These are phyloP conservation scores for Dryobotodes eremita DNA, from an alignment of 2,888 invertebrate species.

Conservation along the genomic window DNA sequence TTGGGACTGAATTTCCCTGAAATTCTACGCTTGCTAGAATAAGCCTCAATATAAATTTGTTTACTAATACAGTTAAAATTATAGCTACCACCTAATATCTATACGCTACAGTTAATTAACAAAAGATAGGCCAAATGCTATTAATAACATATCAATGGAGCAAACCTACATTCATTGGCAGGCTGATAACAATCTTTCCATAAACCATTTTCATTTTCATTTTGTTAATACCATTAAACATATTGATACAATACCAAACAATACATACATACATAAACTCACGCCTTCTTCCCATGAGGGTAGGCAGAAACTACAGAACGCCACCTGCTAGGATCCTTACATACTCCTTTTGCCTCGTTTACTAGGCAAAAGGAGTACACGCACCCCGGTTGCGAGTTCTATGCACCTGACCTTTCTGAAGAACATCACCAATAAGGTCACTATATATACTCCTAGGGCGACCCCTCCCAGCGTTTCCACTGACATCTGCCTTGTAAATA, in stretches of 20 bases:
- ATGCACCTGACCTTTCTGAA: too few relatives aligned
- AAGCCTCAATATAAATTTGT: background rate
- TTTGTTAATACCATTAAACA: background rate
- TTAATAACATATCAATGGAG: slow-evolving; percentile 11
- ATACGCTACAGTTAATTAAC: background rate
- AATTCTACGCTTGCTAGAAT: background rate
- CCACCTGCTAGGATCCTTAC: too few relatives aligned
- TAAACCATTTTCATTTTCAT: background rate
- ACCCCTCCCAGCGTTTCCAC: too few relatives aligned
- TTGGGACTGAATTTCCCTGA: background rate
- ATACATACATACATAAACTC: too few relatives aligned
- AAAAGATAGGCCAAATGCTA: background rate
- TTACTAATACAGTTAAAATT: background rate
- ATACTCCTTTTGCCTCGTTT: too few relatives aligned
- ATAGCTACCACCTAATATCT: background rate
- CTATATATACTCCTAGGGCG: too few relatives aligned
- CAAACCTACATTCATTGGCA: background rate
- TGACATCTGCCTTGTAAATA: too few relatives aligned
- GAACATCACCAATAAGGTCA: too few relatives aligned
- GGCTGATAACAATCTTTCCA: slow-evolving; percentile 1
- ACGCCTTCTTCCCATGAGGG: too few relatives aligned
- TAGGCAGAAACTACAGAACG: too few relatives aligned
- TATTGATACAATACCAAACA: background rate
- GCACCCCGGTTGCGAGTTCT: too few relatives aligned
- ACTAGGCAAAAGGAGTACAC: too few relatives aligned